Percentiles rank a stretch among this genome's conserved stretches.
These are phyloP conservation scores for Cathartes aura DNA, from an alignment of 2,113 vertebrate genomes.

Conservation along the genomic window DNA sequence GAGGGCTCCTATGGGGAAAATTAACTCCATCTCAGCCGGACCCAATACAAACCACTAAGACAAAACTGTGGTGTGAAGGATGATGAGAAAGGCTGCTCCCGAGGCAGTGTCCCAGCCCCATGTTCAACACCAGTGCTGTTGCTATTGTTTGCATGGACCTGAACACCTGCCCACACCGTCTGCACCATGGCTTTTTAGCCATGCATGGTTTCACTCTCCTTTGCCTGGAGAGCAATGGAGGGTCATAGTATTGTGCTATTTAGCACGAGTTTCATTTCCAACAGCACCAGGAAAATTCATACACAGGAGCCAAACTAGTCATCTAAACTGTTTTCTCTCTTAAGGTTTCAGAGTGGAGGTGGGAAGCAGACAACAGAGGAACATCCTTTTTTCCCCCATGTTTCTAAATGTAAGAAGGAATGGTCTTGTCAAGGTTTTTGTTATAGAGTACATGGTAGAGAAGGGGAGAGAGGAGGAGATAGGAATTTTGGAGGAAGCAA, in stretches of 20 bases:
- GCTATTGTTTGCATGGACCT: background rate
- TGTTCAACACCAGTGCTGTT: background rate
- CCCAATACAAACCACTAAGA: background rate
- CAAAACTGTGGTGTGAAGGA: background rate
- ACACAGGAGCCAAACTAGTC: background rate
- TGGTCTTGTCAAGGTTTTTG: background rate
- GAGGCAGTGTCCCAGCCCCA: background rate
- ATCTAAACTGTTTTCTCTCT: background rate
- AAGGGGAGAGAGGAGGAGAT: background rate
- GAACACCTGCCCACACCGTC: no score
- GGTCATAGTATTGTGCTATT: background rate
- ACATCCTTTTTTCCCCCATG: rapidly evolving
- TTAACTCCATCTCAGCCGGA: no score
- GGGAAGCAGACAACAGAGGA: background rate
- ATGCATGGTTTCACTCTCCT: background rate
- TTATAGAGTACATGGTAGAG: background rate
- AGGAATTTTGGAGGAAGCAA: background rate
- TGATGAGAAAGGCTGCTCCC: background rate
- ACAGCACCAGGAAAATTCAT: background rate
- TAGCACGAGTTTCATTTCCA: background rate
- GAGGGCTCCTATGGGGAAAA: no score
- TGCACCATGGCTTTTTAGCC: background rate
- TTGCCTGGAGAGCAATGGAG: background rate
- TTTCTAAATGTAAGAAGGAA: background rate
- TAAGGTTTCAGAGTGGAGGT: background rate